Evolutionary conservation across 2,797 vertebrate species (phyloP).

Genomic region (Gymnothorax javanicus): DNA sequence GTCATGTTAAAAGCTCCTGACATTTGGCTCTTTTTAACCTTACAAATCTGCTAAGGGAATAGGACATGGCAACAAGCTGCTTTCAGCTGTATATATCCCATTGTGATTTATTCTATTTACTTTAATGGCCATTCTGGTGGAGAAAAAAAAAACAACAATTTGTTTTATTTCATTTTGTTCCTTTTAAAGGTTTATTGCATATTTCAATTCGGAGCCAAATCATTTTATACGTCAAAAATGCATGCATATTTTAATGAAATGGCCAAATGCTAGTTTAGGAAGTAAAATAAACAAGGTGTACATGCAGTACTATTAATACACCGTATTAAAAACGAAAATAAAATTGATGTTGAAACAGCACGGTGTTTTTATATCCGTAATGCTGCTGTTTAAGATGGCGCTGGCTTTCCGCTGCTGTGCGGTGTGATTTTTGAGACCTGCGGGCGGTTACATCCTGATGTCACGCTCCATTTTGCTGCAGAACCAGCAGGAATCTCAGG

Average conservation of each 20-base stretch:
- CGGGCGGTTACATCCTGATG: not conserved
- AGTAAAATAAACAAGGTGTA: not conserved
- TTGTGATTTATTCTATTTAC: not conserved
- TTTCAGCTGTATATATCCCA: not conserved
- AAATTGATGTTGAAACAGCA: not conserved
- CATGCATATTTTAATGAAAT: not conserved
- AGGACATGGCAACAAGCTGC: not conserved
- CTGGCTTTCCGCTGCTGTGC: not conserved
- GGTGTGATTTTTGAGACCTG: not conserved
- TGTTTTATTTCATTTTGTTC: not conserved
- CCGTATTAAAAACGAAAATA: not conserved
- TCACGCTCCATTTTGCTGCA: not conserved
- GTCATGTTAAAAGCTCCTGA: constrained; percentile 14
- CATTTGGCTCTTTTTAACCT: not conserved
- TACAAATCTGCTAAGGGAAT: not conserved
- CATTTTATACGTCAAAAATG: not conserved
- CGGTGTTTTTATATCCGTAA: not conserved
- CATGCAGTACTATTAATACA: not conserved
- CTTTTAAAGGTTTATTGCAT: not conserved
- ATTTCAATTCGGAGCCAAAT: not conserved
- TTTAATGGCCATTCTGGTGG: not conserved
- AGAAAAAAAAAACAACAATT: not conserved
- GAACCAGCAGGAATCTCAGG: not conserved
- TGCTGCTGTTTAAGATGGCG: not conserved
- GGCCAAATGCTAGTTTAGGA: not conserved